These are phyloP conservation scores for Kryptopterus vitreolus DNA, from an alignment of 2,797 vertebrate genomes.

Conservation along the genomic window DNA sequence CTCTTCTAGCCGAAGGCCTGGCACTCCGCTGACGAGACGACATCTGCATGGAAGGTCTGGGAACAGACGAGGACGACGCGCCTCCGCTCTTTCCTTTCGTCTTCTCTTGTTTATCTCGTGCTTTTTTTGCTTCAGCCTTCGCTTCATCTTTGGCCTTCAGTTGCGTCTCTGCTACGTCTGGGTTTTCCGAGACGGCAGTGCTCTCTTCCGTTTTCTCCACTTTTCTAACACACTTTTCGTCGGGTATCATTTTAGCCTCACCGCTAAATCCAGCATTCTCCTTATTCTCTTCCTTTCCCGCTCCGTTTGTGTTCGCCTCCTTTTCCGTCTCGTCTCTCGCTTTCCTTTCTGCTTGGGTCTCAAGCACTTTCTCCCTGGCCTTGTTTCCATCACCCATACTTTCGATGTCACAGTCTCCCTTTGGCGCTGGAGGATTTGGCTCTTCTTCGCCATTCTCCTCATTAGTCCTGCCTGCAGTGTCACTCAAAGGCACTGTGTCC, in stretches of 20 bases:
- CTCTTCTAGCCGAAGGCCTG: slow-evolving; percentile 66
- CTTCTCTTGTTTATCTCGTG: slow-evolving; percentile 69
- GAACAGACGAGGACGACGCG: slow-evolving; percentile 40
- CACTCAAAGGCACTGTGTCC: slow-evolving; percentile 37
- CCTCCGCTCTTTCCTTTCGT: slow-evolving; percentile 65
- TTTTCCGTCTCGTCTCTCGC: slow-evolving; percentile 33
- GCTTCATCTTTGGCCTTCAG: not conserved
- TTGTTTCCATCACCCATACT: not conserved
- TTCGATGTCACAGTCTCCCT: slow-evolving; percentile 31
- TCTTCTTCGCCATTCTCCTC: slow-evolving; percentile 49
- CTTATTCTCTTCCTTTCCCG: slow-evolving; percentile 26
- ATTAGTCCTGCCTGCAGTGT: slow-evolving; percentile 7
- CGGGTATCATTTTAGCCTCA: slow-evolving; percentile 7
- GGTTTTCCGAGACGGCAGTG: not conserved
- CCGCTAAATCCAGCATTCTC: not conserved
- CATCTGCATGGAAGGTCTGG: slow-evolving; percentile 31
- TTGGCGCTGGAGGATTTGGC: slow-evolving; percentile 33
- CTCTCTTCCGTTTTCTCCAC: slow-evolving; percentile 32
- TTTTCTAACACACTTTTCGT: slow-evolving; percentile 18
- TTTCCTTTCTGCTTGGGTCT: slow-evolving; percentile 30
- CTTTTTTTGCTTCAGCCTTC: slow-evolving; percentile 58
- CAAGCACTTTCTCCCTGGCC: slow-evolving; percentile 42
- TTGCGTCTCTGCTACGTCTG: not conserved
- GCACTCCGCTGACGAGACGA: slow-evolving; percentile 65
- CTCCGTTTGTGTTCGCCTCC: slow-evolving; percentile 12